phyloP scores from a whole-genome alignment of 2,113 vertebrate species.

The Rhineura floridana region DNA sequence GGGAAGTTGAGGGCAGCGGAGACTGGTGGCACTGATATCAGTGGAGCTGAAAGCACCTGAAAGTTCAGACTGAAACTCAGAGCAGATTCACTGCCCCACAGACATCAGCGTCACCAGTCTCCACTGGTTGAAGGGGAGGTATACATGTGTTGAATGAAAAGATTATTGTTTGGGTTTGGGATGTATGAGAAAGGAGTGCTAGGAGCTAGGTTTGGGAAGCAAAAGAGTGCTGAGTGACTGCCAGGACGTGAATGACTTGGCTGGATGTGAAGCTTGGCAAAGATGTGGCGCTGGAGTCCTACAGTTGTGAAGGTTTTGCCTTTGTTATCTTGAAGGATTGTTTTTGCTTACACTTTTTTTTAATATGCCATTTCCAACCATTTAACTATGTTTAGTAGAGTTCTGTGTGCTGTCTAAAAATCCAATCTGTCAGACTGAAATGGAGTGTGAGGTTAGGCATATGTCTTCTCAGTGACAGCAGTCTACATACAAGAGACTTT shows the following conservation, averaged over 20 bases:
- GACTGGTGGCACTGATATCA: too few relatives aligned
- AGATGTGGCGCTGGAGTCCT: background rate
- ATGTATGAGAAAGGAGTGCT: background rate
- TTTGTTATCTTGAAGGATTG: background rate
- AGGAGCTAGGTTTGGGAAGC: background rate
- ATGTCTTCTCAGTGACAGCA: slow-evolving; percentile 36
- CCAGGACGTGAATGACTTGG: background rate
- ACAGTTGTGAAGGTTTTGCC: background rate
- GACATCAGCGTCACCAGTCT: too few relatives aligned
- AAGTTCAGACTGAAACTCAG: too few relatives aligned
- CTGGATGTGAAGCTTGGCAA: background rate
- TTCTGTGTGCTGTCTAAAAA: slow-evolving; percentile 28
- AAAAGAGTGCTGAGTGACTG: background rate
- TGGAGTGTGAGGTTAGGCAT: slow-evolving; percentile 43
- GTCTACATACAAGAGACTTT: slow-evolving; percentile 26
- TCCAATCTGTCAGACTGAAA: slow-evolving; percentile 44
- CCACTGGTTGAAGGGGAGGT: too few relatives aligned
- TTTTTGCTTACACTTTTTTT: background rate
- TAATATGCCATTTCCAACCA: background rate
- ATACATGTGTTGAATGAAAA: background rate
- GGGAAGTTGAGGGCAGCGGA: too few relatives aligned
- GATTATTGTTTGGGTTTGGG: background rate
- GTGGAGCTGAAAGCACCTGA: too few relatives aligned
- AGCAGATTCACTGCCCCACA: too few relatives aligned
- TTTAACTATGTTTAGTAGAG: slow-evolving; percentile 33